Evolutionary conservation across 2,888 invertebrate species (phyloP).

Genomic region (Cremastinae sp.): DNA sequence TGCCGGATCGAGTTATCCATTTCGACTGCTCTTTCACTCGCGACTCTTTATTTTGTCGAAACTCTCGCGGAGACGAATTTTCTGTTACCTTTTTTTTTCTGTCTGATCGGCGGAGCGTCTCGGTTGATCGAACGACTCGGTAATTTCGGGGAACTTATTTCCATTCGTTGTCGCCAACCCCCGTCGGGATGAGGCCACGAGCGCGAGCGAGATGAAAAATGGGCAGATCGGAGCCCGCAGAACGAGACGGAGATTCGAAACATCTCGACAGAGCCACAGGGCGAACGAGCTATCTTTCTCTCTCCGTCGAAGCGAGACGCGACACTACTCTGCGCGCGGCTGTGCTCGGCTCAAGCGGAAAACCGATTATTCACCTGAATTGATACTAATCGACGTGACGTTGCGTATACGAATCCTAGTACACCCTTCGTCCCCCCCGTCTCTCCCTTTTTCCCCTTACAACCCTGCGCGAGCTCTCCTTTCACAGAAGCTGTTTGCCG

Average conservation of each 20-base stretch:
- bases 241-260: constrained; percentile 26
- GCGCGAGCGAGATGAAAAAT: constrained; percentile 31
- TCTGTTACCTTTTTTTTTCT: constrained; percentile 15
- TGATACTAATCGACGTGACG: constrained; percentile 61
- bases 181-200: constrained; percentile 43
- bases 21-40: constrained; percentile 14
- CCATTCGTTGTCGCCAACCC: constrained; percentile 52
- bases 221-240: background rate
- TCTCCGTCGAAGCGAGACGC: constrained; percentile 31
- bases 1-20: constrained; percentile 22
- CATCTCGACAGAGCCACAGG: constrained; percentile 27
- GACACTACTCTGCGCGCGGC: constrained; percentile 34
- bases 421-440: constrained; percentile 17
- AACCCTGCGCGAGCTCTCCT: background rate
- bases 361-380: constrained; percentile 62
- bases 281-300: constrained; percentile 41
- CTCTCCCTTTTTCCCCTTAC: background rate
- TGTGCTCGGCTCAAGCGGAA: constrained; percentile 54
- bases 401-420: constrained; percentile 48
- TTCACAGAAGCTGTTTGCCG: constrained; percentile 5
- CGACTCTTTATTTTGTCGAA: constrained; percentile 4
- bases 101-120: constrained; percentile 50
- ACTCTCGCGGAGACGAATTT: background rate
- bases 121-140: constrained; percentile 58
- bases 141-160: constrained; percentile 59